Evolutionary conservation across 1,140 invertebrate species (phyloP), one percentile per base, ranked within the genome.

Genomic region (Conus betulinus): DNA sequence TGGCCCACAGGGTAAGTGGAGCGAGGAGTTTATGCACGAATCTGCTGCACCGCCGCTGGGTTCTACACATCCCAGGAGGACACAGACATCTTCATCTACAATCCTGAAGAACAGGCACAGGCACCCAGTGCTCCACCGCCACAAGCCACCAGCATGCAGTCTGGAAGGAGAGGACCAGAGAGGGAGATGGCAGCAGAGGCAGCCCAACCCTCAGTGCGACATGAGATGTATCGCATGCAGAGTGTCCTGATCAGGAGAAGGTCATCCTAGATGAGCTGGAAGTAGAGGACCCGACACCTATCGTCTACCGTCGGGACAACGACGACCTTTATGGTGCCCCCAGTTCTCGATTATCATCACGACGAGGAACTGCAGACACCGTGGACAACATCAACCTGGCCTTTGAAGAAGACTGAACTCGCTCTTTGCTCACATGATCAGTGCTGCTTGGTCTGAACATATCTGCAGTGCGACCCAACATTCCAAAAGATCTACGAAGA

Each of bases 321-420:
- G 85, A 87, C 20, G 79, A 81, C 79, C 7, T 39, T 7, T 53
- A 20, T 20, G 4, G 51, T 51, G 79, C 51, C 39, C 11, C 8
- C 20, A 55, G 85, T 74, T 79, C 52, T 25, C 85, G 85, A 15
- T 17, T 51, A n/a, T 57, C 85, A 3, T 51, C 71, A 52, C 27
- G 84, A 10, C 85, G 39, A 78, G 53, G 74, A 23, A 78, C 85
- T 13, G 8, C 52, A 11, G 5, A 51, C 27, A 27, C 83, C 63
- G 3, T 60, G 39, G 71, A 87, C 10, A 39, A 79, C 10, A 87
- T 87, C 85, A 87, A 79, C 71, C 67, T 87, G 53, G 85, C 85
- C 15, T 87, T 87, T 71, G 39, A 52, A 52, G 60, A 78, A 55
- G 67, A 85, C 27, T 55, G 51, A 23, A 11, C 52, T 6, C 1